Evolutionary conservation across 2,797 vertebrate genomes (phyloP).

Genomic region (Cossypha niveicapilla): DNA sequence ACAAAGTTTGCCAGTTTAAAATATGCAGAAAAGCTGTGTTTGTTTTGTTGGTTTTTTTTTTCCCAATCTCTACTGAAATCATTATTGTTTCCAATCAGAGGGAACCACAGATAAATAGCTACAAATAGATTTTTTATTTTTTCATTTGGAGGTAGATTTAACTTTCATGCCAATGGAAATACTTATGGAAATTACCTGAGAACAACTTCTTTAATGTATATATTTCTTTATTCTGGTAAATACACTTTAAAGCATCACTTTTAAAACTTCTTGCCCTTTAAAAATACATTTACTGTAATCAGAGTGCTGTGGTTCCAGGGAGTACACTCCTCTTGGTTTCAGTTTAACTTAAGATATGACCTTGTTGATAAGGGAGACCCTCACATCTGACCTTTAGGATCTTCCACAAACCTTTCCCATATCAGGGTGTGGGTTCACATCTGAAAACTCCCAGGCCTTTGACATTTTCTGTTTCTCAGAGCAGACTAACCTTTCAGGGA

Average conservation of each 20-base stretch:
- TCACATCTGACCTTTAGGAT: conserved; percentile 21
- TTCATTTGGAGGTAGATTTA: background rate
- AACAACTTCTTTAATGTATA: background rate
- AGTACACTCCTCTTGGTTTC: background rate
- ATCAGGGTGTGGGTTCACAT: background rate
- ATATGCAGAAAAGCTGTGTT: background rate
- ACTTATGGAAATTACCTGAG: background rate
- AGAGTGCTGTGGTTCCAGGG: conserved; percentile 14
- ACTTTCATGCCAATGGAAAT: background rate
- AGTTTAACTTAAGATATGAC: background rate
- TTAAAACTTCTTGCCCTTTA: conserved; percentile 18
- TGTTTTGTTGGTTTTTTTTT: background rate
- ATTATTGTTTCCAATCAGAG: background rate
- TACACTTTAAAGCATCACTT: background rate
- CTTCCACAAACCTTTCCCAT: conserved; percentile 6
- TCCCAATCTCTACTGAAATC: background rate
- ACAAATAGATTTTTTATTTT: background rate
- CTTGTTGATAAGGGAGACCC: conserved; percentile 14
- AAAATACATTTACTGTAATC: conserved; percentile 23
- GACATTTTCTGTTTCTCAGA: conserved; percentile 64
- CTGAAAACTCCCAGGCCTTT: background rate
- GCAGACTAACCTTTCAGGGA: conserved; percentile 54
- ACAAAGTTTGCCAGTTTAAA: background rate
- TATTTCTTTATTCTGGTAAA: conserved; percentile 13
- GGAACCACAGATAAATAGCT: background rate